Evolutionary conservation across 30 jellyfish, hydroid and myxozoan species (phyloP), one percentile per base, ranked within the genome.

Genomic region (Chironex yamaguchii): DNA sequence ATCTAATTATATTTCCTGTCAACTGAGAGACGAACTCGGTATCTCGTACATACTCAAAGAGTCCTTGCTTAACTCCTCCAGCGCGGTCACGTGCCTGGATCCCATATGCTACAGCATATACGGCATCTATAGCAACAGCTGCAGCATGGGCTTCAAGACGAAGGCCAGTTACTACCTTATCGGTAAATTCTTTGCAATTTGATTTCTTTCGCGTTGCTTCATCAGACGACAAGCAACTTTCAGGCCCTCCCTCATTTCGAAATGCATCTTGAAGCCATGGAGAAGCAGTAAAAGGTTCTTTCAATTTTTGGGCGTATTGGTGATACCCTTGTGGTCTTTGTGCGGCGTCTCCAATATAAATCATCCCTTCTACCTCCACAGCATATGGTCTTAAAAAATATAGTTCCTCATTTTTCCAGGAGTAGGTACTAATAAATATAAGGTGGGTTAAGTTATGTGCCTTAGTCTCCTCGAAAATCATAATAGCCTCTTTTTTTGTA

Each of bases 361-460:
- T 25, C 97, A 94, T 89, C 0, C 99, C 99, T 62, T 94, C 97
- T 30, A 84, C 85, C 28, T 71, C 87, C 1, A 35, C 23, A 0
- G 62, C 49, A 76, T 79, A 84, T 2, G 80, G 74, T 20, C 49
- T 73, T 32, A 94, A 51, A 2, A 24, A 78, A 0, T 52, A 42
- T 34, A 62, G 31, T 22, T 71, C 42, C 0, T 48, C 30, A 2
- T 9, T 17, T 11, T 53, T 49, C 97, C 97, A 89, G 0, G 83
- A 54, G 0, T 50, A 20, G 0, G 97, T 94, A 66, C 96, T 70
- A 29, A 94, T 71, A 89, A 91, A 78, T 9, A 77, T 89, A 25
- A 83, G 2, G 27, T 86, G 76, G 22, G 91, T 49, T 22, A 88
- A 12, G 62, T 88, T 86, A 36, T 71, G 89, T 12, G 36, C 71